Conservation (phyloP, 2,113 vertebrate genomes). For the Lophura nycthemera region DNA sequence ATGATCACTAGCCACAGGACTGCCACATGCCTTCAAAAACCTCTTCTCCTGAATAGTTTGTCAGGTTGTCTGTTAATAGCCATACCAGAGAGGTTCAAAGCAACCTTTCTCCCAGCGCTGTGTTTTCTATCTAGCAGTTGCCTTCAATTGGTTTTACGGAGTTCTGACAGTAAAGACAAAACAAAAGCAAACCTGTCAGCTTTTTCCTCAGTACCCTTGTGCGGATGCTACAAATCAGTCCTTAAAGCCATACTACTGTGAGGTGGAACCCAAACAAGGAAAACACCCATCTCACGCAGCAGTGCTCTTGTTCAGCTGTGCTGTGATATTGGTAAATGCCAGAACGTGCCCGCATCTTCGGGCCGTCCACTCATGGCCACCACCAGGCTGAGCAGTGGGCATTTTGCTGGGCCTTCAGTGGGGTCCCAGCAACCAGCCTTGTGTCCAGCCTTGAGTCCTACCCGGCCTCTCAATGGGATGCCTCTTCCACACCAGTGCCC, state of each 20-base stretch:
- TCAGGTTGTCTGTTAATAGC: constrained; percentile 31
- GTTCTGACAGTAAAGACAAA: neutral
- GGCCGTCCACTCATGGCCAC: neutral
- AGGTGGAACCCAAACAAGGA: neutral
- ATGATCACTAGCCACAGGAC: neutral
- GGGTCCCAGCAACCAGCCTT: neutral
- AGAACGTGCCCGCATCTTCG: neutral
- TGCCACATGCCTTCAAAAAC: constrained; percentile 24
- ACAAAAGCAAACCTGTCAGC: neutral
- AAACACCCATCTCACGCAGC: neutral
- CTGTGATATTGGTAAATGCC: rapidly evolving
- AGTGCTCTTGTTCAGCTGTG: neutral
- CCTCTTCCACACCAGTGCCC: neutral
- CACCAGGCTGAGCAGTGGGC: neutral
- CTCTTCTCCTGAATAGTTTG: neutral
- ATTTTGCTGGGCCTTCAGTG: neutral
- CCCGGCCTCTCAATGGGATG: neutral
- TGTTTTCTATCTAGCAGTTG: constrained; percentile 37
- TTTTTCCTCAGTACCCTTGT: constrained; percentile 5
- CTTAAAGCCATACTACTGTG: constrained; percentile 8
- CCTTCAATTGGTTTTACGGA: constrained; percentile 12
- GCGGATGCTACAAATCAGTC: neutral
- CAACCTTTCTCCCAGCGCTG: constrained; percentile 26
- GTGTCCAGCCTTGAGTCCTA: neutral
- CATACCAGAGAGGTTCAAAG: constrained; percentile 50